Conservation (phyloP, 2,888 invertebrate species). For the Omphaloscelis lunosa region DNA sequence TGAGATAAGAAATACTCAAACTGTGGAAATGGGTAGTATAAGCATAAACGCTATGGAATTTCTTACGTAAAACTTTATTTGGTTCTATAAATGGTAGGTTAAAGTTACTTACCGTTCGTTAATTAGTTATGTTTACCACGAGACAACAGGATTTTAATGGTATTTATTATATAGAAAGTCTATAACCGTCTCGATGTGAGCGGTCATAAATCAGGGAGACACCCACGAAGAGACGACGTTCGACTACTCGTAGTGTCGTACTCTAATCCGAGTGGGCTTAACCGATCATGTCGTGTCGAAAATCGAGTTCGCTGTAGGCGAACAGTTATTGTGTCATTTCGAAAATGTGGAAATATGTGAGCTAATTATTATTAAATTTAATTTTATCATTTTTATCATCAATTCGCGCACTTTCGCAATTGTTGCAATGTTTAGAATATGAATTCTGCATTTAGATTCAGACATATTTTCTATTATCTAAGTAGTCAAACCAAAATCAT, state of each 20-base stretch:
- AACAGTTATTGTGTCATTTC: conserved; percentile 42
- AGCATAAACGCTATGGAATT: conserved; percentile 40
- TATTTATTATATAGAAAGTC: conserved; percentile 76
- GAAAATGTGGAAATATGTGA: conserved; percentile 12
- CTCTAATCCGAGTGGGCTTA: conserved; percentile 78
- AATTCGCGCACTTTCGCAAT: neutral
- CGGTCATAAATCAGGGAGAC: conserved; percentile 84
- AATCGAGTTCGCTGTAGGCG: conserved; percentile 66
- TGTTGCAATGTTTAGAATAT: neutral
- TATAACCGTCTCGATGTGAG: conserved; percentile 73
- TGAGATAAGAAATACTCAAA: conserved; percentile 1
- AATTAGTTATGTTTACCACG: conserved; percentile 61
- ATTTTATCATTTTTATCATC: neutral
- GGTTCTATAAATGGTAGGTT: conserved; percentile 17
- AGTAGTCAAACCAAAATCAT: neutral
- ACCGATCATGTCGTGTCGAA: conserved; percentile 77
- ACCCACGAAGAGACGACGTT: conserved; percentile 82
- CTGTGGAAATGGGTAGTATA: conserved; percentile 20
- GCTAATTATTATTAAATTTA: neutral
- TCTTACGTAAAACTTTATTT: conserved; percentile 46
- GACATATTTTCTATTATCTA: neutral
- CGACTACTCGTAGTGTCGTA: conserved; percentile 65
- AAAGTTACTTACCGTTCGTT: conserved; percentile 48
- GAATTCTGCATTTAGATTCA: neutral
- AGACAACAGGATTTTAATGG: conserved; percentile 69